phyloP scores from a whole-genome alignment of 1,140 invertebrate genomes.

The Caenorhabditis inopinata region DNA sequence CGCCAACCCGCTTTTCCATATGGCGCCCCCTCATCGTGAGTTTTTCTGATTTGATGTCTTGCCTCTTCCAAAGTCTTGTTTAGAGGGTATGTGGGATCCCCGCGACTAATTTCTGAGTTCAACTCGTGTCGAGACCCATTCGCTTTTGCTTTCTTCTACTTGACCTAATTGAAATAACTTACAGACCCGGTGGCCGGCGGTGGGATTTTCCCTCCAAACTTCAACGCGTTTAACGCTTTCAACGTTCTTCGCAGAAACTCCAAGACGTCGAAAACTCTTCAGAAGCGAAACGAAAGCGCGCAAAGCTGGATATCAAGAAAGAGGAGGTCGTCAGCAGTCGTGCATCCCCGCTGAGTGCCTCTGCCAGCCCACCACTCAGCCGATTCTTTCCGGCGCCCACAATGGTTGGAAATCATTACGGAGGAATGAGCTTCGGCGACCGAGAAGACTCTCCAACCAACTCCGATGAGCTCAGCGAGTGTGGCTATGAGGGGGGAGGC shows the following conservation, averaged over 20 bases:
- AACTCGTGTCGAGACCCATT: too few relatives aligned
- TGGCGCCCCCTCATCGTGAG: not conserved
- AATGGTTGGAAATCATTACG: conserved; percentile 58
- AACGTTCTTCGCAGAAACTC: conserved; percentile 45
- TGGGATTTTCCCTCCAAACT: conserved; percentile 36
- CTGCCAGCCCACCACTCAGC: conserved; percentile 23
- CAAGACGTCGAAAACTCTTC: not conserved
- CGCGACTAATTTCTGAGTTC: too few relatives aligned
- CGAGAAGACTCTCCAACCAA: conserved; percentile 54
- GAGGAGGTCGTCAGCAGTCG: conserved; percentile 53
- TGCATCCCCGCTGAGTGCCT: conserved; percentile 14
- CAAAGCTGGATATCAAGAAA: conserved; percentile 56
- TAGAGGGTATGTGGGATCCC: too few relatives aligned
- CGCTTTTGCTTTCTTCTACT: not conserved
- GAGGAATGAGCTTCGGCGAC: conserved; percentile 42
- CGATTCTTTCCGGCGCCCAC: conserved; percentile 58
- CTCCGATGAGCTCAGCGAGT: conserved; percentile 55
- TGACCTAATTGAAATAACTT: not conserved
- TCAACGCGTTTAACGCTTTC: conserved; percentile 43
- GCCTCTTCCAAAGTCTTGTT: too few relatives aligned
- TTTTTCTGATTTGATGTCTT: conserved; percentile 13
- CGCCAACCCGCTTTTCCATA: conserved; percentile 9
- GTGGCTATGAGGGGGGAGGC: conserved; percentile 47
- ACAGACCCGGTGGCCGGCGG: not conserved
- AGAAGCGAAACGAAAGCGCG: conserved; percentile 54